Base-by-base conservation (phyloP, 2,113 vertebrate genomes). In the Phrynosoma blainvillii region DNA sequence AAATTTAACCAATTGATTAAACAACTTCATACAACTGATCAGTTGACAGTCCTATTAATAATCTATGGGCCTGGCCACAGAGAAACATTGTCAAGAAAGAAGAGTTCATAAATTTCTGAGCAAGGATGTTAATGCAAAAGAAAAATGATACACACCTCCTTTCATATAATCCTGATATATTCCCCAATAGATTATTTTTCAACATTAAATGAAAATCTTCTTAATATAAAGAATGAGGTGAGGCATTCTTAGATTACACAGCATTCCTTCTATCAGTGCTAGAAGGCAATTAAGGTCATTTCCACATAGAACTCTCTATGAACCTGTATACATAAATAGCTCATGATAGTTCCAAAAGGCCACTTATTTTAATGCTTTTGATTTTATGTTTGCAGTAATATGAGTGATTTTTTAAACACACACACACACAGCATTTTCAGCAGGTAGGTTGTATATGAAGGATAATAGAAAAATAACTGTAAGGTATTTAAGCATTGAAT, bases 331-430 rank as follows among this genome's bases (percentile, higher is more conserved):
- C 30, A 77, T 7, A 25, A 88, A 75, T 87, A 84, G n/a, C 32
- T 79, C 54, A 68, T 0, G 0, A 0, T 73, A 68, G 92, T 93
- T 93, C 86, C 2, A 2, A 85, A 77, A 84, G 71, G 32, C 91
- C 59, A 18, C 47, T 91, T 93, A 68, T 42, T 86, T 83, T 27
- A 85, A 71, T 89, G 42, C 20, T 75, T 62, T 20, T 85, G 84
- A 5, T 79, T 89, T 7, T 75, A 85, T 86, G 92, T 85, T 14
- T 62, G 13, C 16, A 18, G 14, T 80, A 36, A n/a, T 81, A 0
- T 82, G 9, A 91, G 77, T 79, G 70, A 40, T 23, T 23, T 86
- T 86, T 87, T 47, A 8, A 25, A 18, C 0, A 90, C 73, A 66
- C 1, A 30, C 82, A 82, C 79, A 62, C 90, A 62, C 73, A 83